A percentile compares a stretch with the other conserved stretches of the same genome.
phyloP scores from a whole-genome alignment of 2,113 vertebrate genomes.

The Blennius ocellaris region DNA sequence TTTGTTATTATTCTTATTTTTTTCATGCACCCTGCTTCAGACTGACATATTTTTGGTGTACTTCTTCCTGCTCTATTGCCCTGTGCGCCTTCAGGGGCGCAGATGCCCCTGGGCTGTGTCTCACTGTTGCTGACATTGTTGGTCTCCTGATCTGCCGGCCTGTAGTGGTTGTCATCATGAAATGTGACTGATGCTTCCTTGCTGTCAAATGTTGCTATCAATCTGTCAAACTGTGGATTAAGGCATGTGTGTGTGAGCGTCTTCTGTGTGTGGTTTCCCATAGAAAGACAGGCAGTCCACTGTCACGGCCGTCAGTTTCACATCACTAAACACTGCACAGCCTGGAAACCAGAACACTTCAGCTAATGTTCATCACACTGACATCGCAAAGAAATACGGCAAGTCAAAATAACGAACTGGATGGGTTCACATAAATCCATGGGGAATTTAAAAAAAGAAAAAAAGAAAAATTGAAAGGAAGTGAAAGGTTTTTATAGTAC shows the following conservation, averaged over 20 bases:
- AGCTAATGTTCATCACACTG: constrained; percentile 38
- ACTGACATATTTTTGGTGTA: not conserved
- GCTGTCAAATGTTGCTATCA: constrained; percentile 22
- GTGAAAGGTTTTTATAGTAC: constrained; percentile 41
- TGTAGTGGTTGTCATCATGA: constrained; percentile 23
- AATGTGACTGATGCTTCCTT: constrained; percentile 13
- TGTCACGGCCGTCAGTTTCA: constrained; percentile 54
- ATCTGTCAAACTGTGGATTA: constrained; percentile 24
- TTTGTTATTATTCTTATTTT: not conserved
- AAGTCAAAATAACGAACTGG: constrained; percentile 33
- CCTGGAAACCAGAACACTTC: constrained; percentile 24
- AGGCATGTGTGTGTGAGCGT: not conserved
- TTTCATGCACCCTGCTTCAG: not conserved
- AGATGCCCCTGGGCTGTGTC: not conserved
- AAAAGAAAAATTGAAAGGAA: constrained; percentile 20
- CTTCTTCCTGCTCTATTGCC: not conserved
- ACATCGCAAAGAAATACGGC: constrained; percentile 29
- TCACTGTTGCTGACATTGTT: constrained; percentile 12
- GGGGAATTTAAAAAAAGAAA: constrained; percentile 11
- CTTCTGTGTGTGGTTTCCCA: constrained; percentile 8
- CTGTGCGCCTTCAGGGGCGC: not conserved
- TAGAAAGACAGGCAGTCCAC: constrained; percentile 36
- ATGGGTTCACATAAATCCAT: constrained; percentile 27
- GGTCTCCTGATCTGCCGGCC: constrained; percentile 14
- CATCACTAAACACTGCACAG: constrained; percentile 34